Evolutionary conservation across 2,113 vertebrate genomes (phyloP), one percentile per base, ranked within the genome.

Genomic region (Chaetura pelagica): DNA sequence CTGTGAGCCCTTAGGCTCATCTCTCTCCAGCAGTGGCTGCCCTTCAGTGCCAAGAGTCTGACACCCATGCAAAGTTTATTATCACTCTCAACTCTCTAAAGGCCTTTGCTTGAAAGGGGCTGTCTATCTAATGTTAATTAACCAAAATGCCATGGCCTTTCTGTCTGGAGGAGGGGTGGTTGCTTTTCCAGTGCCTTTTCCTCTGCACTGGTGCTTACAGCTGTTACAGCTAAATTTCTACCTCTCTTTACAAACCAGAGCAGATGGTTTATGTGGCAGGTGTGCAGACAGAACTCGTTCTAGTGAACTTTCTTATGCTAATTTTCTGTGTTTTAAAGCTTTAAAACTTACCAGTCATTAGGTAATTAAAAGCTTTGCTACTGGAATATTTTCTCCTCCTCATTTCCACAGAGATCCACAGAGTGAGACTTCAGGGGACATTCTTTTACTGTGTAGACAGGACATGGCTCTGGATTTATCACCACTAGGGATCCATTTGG

Each of bases 341-440:
- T 83, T 84, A 44, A 81, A 73, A 32, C 8, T 12, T 12, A 24
- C 16, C 7, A 0, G 20, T 40, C 2, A 0, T 30, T 34, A 23
- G 20, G 62, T 54, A 61, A 94, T 93, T 91, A 96, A 84, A 91
- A 52, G 32, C 57, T 83, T 91, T 93, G 38, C 34, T 79, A 27
- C 34, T 34, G 68, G 42, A 78, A 14, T 80, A n/a, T 72, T 91
- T 85, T 46, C 7, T 61, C 40, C 69, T 77, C 29, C n/a, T 80
- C 14, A 34, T 87, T 91, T 92, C 21, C 46, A 22, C 14, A 48
- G 46, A 66, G 30, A 29, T 76, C 34, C 18, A 20, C 0, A 55
- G 42, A 48, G 29, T 4, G 58, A 42, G 63, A 51, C 51, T 42
- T 54, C 26, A 54, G 42, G 32, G 48, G 51, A 62, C 1, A 1